Conservation (phyloP, 2,113 vertebrate species). For the Panthera leo region DNA sequence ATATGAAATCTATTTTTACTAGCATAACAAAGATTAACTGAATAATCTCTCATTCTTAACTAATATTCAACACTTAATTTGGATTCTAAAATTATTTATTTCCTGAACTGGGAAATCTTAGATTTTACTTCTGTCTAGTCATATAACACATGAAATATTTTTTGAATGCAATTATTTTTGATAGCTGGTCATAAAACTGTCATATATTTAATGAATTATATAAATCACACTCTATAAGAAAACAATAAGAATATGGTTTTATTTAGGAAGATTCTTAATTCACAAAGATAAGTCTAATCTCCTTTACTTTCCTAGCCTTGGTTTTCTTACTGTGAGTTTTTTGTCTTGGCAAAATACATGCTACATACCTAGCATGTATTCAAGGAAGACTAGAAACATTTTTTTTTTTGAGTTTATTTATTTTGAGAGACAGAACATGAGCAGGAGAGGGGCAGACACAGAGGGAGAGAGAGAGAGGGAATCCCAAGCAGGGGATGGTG, state of each 20-base stretch:
- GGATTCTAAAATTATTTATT: slow-evolving; percentile 2
- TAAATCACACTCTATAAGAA: not conserved
- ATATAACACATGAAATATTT: slow-evolving; percentile 5
- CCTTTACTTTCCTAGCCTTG: not conserved
- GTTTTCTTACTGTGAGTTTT: not conserved
- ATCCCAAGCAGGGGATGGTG: too few relatives aligned
- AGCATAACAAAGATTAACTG: not conserved
- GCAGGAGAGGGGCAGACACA: too few relatives aligned
- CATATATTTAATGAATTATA: not conserved
- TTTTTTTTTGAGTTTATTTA: too few relatives aligned
- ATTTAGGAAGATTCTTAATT: not conserved
- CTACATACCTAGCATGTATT: not conserved
- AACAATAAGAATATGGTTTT: not conserved
- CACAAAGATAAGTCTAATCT: slow-evolving; percentile 7
- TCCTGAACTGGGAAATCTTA: not conserved
- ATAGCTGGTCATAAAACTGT: not conserved
- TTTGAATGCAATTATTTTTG: slow-evolving; percentile 38
- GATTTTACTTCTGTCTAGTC: not conserved
- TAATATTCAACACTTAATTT: not conserved
- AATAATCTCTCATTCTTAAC: slow-evolving; percentile 27
- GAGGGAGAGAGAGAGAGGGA: too few relatives aligned
- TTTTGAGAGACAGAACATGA: too few relatives aligned
- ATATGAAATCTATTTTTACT: not conserved
- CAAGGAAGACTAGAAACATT: not conserved
- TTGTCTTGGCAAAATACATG: not conserved